Percentiles rank a stretch among this genome's conserved stretches.
phyloP scores from a whole-genome alignment of 2,888 invertebrate species.

The Deilephila porcellus region DNA sequence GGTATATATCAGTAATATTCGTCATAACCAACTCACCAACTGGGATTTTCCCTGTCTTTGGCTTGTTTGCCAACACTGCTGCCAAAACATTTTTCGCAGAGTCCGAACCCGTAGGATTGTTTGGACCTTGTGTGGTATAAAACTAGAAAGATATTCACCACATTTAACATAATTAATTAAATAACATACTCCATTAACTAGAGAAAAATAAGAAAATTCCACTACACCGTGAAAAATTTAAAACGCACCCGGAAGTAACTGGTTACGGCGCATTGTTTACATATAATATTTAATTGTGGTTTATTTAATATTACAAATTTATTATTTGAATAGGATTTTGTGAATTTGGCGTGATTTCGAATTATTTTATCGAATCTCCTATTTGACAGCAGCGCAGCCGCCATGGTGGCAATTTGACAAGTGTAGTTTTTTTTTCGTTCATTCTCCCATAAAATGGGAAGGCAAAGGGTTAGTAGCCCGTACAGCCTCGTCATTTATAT shows the following conservation, averaged over 20 bases:
- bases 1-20: slow-evolving; percentile 1
- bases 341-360: slow-evolving; percentile 66
- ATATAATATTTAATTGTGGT: slow-evolving; percentile 62
- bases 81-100: slow-evolving; percentile 81
- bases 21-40: slow-evolving; percentile 68
- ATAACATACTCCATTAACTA: slow-evolving; percentile 20
- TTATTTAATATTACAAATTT: slow-evolving; percentile 63
- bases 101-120: slow-evolving; percentile 58
- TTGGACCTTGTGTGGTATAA: slow-evolving; percentile 64
- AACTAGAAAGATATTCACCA: slow-evolving; percentile 55
- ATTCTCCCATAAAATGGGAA: no score
- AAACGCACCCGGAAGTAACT: slow-evolving; percentile 69
- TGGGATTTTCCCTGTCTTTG: slow-evolving; percentile 80
- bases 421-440: not conserved
- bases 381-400: slow-evolving; percentile 73
- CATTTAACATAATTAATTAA: slow-evolving; percentile 28
- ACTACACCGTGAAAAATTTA: slow-evolving; percentile 30
- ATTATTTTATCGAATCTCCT: slow-evolving; percentile 71
- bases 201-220: slow-evolving; percentile 35
- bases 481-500: no score
- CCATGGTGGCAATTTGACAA: slow-evolving; percentile 69
- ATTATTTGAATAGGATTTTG: slow-evolving; percentile 54
- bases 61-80: slow-evolving; percentile 79
- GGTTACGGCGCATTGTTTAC: slow-evolving; percentile 68
- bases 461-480: no score